Conservation (phyloP, 2,113 vertebrate genomes). For the Cottus gobio region DNA sequence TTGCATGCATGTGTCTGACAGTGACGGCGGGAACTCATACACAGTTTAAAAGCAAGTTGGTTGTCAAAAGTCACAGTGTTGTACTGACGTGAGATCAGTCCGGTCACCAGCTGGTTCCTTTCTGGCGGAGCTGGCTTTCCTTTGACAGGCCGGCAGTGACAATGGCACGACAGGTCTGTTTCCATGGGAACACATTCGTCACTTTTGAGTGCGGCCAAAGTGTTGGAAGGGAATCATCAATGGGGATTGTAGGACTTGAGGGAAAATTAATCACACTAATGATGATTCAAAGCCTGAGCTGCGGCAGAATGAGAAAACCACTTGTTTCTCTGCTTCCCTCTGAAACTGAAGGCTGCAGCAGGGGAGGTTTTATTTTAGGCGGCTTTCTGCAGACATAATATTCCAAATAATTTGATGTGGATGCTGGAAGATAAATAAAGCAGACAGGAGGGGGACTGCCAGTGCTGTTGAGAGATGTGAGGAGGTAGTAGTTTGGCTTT, state of each 20-base stretch:
- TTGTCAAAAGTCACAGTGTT: slow-evolving; percentile 69
- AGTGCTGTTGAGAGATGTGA: slow-evolving; percentile 38
- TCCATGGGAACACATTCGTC: slow-evolving; percentile 78
- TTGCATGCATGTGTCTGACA: slow-evolving; percentile 46
- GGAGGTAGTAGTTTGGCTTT: slow-evolving; percentile 49
- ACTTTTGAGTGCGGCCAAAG: slow-evolving; percentile 55
- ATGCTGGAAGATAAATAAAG: slow-evolving; percentile 50
- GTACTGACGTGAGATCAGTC: slow-evolving; percentile 73
- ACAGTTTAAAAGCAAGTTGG: slow-evolving; percentile 62
- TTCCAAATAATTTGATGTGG: slow-evolving; percentile 47
- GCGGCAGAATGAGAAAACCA: slow-evolving; percentile 27
- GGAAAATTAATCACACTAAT: slow-evolving; percentile 74
- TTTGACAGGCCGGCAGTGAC: slow-evolving; percentile 72
- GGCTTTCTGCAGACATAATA: slow-evolving; percentile 44
- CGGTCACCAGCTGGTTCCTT: slow-evolving; percentile 77
- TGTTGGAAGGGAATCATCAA: slow-evolving; percentile 63
- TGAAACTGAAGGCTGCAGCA: slow-evolving; percentile 32
- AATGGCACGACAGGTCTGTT: slow-evolving; percentile 74
- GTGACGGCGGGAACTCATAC: slow-evolving; percentile 45
- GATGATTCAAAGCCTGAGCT: slow-evolving; percentile 65
- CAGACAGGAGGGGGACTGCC: slow-evolving; percentile 15
- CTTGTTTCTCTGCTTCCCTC: slow-evolving; percentile 25
- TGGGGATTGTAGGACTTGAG: slow-evolving; percentile 52
- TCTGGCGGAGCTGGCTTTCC: slow-evolving; percentile 64
- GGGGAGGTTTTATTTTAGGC: slow-evolving; percentile 13